Evolutionary conservation across 2,797 vertebrate genomes (phyloP).

Genomic region (Hippocampus kuda): DNA sequence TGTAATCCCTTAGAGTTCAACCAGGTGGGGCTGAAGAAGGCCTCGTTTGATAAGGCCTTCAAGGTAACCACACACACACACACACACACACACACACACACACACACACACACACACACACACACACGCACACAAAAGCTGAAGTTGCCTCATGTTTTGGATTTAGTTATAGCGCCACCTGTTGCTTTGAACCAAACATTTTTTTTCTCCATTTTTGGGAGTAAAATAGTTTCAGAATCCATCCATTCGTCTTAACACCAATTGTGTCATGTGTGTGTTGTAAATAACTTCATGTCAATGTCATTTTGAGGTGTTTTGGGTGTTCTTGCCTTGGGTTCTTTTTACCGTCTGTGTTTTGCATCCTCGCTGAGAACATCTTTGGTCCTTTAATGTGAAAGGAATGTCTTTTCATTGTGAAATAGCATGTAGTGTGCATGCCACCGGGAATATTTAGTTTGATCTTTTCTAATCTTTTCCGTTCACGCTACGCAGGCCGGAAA

Average conservation of each 20-base stretch:
- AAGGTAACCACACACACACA: slow-evolving; percentile 74
- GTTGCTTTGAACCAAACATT: too few relatives aligned
- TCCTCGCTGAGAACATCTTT: neutral
- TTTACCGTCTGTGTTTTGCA: neutral
- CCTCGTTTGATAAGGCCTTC: slow-evolving; percentile 81
- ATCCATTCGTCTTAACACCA: too few relatives aligned
- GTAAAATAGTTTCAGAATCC: too few relatives aligned
- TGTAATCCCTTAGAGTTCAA: slow-evolving; percentile 96
- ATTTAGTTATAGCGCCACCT: too few relatives aligned
- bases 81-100: neutral
- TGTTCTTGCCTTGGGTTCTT: neutral
- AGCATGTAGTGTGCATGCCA: too few relatives aligned
- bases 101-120: slow-evolving; percentile 17
- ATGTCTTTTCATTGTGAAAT: too few relatives aligned
- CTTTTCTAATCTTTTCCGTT: neutral
- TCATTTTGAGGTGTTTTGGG: neutral
- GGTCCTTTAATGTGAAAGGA: neutral
- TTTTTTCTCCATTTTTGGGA: too few relatives aligned
- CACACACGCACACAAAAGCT: too few relatives aligned
- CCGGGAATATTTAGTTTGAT: neutral
- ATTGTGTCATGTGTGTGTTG: too few relatives aligned
- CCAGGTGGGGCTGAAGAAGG: slow-evolving; percentile 82
- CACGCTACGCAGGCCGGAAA: slow-evolving; percentile 74
- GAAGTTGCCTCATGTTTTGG: too few relatives aligned
- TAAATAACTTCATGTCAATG: too few relatives aligned